A percentile compares a stretch with the other conserved stretches of the same genome.
Conservation (phyloP, 2,113 vertebrate species). For the Sciurus niger region DNA sequence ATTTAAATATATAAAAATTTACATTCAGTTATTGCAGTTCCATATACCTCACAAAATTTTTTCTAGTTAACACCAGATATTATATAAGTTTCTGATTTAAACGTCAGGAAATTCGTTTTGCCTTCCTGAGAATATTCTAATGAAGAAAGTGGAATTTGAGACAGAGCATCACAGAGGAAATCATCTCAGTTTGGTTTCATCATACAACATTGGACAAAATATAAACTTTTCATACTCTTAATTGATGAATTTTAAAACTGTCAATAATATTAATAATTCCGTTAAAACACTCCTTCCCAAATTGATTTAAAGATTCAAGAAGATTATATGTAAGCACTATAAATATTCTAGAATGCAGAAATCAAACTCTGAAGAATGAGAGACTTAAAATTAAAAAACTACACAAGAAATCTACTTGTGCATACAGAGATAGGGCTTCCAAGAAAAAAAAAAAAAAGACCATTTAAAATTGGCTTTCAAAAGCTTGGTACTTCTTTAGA, state of each 20-base stretch:
- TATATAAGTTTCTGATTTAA: neutral
- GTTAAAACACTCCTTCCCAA: neutral
- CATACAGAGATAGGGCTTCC: neutral
- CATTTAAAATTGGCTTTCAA: slow-evolving; percentile 37
- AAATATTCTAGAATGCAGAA: slow-evolving; percentile 6
- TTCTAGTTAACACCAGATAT: neutral
- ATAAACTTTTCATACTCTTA: neutral
- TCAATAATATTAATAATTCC: neutral
- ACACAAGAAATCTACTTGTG: neutral
- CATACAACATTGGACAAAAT: neutral
- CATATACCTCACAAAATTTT: neutral
- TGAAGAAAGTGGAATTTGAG: neutral
- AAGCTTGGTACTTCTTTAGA: slow-evolving; percentile 37
- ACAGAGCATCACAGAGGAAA: neutral
- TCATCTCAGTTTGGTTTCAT: neutral
- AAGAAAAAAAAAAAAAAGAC: neutral
- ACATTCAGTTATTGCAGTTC: neutral
- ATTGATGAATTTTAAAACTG: slow-evolving; percentile 8
- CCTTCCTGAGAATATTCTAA: neutral
- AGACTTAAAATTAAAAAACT: neutral
- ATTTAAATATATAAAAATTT: neutral
- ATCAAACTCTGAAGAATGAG: neutral
- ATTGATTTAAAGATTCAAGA: neutral
- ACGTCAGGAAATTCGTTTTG: neutral
- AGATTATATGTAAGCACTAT: neutral